Evolutionary conservation across 2,113 vertebrate species (phyloP).

Genomic region (Phocoena phocoena): DNA sequence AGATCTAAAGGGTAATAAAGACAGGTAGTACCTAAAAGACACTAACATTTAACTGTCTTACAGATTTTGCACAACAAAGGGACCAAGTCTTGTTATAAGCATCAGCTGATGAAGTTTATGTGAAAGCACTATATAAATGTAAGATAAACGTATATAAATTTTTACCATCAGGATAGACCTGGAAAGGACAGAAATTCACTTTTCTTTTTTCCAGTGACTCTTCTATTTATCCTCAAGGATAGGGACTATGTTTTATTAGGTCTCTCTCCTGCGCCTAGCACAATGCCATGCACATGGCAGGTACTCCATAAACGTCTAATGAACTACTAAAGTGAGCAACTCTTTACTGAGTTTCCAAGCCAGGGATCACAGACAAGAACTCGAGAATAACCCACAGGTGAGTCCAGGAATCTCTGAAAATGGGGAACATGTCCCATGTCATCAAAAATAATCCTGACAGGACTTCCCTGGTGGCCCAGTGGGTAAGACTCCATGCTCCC

Average conservation of each 20-base stretch:
- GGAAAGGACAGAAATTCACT: neutral
- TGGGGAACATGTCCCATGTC: neutral
- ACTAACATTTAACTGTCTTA: neutral
- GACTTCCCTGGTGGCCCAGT: too few species aligned
- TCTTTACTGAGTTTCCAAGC: neutral
- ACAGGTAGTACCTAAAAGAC: neutral
- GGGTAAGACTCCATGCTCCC: too few species aligned
- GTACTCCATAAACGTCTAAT: neutral
- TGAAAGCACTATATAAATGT: neutral
- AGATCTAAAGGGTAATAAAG: neutral
- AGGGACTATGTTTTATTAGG: neutral
- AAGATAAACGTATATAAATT: neutral
- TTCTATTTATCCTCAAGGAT: neutral
- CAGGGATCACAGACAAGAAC: neutral
- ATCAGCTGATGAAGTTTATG: neutral
- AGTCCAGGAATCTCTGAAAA: neutral
- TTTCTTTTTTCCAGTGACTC: neutral
- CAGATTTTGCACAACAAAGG: neutral
- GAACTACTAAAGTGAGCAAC: neutral
- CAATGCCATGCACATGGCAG: neutral
- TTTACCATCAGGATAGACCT: neutral
- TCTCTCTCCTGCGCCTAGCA: neutral
- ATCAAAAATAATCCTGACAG: neutral
- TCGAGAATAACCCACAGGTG: neutral
- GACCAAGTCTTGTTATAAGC: neutral